Conservation (phyloP, 1,140 invertebrate species). For the Orchesella cincta region DNA sequence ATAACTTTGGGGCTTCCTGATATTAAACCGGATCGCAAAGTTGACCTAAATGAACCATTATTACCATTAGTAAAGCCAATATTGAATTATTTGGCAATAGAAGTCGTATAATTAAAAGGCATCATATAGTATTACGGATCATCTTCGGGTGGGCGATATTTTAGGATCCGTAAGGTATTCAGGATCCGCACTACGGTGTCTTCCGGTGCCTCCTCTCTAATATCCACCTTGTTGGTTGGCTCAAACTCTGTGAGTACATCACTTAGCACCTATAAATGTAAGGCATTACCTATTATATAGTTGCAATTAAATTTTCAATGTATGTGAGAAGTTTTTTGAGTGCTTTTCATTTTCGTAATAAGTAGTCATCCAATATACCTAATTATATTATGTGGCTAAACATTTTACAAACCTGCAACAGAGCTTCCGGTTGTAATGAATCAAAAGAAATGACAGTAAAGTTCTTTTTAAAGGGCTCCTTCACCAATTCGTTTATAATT, state of each 20-base stretch:
- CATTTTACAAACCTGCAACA: conserved; percentile 68
- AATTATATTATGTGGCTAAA: conserved; percentile 53
- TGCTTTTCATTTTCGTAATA: no score
- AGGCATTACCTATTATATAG: no score
- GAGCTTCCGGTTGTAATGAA: conserved; percentile 70
- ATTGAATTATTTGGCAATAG: neutral
- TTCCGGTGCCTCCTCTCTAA: conserved; percentile 66
- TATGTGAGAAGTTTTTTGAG: conserved; percentile 54
- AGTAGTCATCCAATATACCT: conserved; percentile 56
- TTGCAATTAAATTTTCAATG: no score
- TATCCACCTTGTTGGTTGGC: conserved; percentile 63
- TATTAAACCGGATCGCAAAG: conserved; percentile 70
- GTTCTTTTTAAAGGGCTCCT: conserved; percentile 71
- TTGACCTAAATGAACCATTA: conserved; percentile 52
- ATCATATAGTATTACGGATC: conserved; percentile 49
- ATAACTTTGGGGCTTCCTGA: conserved; percentile 73
- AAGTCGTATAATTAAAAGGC: conserved; percentile 2
- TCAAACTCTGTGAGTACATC: conserved; percentile 71
- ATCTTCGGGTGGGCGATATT: conserved; percentile 68
- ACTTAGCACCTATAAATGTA: conserved; percentile 62
- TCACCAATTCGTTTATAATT: conserved; percentile 75
- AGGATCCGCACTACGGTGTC: conserved; percentile 67
- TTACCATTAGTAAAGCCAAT: neutral
- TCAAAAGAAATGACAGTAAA: conserved; percentile 85
- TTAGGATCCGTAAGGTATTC: conserved; percentile 66